A percentile compares a stretch with the other conserved stretches of the same genome.
phyloP scores from a whole-genome alignment of 2,888 invertebrate species.

The Lepidocyrtinus sp. region DNA sequence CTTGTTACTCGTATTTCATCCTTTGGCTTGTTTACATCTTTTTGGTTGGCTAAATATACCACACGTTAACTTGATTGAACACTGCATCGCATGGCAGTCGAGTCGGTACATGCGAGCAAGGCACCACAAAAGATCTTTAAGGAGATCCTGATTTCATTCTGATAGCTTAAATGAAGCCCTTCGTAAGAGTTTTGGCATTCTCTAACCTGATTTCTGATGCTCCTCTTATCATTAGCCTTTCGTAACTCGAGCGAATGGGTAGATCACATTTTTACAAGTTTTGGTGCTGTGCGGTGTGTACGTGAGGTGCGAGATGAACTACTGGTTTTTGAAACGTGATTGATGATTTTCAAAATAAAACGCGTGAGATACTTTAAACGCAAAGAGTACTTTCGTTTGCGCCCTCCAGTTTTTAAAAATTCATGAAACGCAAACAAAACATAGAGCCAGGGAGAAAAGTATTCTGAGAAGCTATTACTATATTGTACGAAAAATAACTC shows the following conservation, averaged over 20 bases:
- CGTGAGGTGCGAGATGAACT: not conserved
- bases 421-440: not conserved
- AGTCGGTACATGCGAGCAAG: not conserved
- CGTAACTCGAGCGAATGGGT: not conserved
- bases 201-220: not conserved
- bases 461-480: too few species aligned
- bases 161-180: not conserved
- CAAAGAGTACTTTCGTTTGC: not conserved
- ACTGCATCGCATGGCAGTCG: conserved; percentile 4
- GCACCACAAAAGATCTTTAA: too few species aligned
- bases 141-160: not conserved
- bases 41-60: conserved; percentile 17
- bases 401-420: conserved; percentile 9
- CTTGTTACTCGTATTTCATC: not conserved
- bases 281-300: not conserved
- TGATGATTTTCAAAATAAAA: not conserved
- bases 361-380: not conserved
- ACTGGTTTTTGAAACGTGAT: not conserved
- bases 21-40: not conserved
- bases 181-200: conserved; percentile 8
- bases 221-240: not conserved
- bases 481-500: too few species aligned
- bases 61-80: not conserved
- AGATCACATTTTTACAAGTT: not conserved
- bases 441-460: too few species aligned